phyloP scores from a whole-genome alignment of 2,113 vertebrate species.

The Oreochromis aureus region DNA sequence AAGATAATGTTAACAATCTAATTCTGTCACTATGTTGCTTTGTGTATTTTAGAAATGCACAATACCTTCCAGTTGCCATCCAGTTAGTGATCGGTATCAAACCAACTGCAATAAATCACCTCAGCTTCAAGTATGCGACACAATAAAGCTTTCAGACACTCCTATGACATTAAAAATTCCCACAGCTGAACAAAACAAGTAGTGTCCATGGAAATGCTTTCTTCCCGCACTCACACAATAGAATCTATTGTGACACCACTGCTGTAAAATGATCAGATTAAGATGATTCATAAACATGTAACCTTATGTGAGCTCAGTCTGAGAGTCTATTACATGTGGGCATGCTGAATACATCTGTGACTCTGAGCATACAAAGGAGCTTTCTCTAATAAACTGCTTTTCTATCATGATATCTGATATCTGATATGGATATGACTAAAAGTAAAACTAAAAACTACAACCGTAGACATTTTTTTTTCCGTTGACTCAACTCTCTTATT shows the following conservation, averaged over 20 bases:
- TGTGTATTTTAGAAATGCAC: background rate
- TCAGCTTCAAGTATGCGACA: background rate
- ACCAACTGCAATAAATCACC: background rate
- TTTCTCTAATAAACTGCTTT: background rate
- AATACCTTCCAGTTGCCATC: background rate
- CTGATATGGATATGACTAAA: background rate
- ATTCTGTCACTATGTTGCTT: background rate
- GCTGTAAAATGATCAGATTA: background rate
- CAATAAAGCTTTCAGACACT: background rate
- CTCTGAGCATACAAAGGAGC: background rate
- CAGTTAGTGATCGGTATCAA: background rate
- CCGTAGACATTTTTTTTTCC: background rate
- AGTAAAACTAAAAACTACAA: background rate
- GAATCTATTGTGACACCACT: background rate
- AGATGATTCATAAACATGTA: background rate
- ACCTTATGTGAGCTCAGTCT: background rate
- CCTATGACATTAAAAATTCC: background rate
- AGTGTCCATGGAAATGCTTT: background rate
- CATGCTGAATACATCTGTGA: background rate
- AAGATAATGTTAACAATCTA: background rate
- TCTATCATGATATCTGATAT: background rate
- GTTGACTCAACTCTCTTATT: background rate
- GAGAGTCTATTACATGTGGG: background rate
- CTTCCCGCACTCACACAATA: background rate
- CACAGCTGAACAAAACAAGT: background rate